Base-by-base conservation (phyloP, 2,888 invertebrate genomes). In the Sinohyriopsis cumingii region DNA sequence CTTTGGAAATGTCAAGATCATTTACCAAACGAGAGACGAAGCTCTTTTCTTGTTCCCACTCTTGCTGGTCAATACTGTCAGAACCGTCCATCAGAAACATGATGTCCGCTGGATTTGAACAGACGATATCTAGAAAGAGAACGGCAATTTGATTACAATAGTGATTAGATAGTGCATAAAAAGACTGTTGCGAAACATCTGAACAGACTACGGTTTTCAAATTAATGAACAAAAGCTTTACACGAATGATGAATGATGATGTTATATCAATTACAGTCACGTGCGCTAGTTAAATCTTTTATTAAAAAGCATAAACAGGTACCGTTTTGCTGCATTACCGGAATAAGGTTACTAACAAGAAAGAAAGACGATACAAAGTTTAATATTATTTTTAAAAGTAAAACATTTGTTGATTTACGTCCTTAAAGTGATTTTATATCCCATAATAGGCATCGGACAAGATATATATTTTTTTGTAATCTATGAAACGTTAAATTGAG, bases 41-140 rank as follows among this genome's bases (percentile, higher is more conserved):
- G 57, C 79, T 69, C 57, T 80, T 73, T 62, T 77, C 80, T 63
- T 74, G 77, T 63, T 72, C 71, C 86, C 86, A 86, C 67, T 85
- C 82, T 18, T 68, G 64, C 15, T 75, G 69, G 25, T 80, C 75
- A 33, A 86, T 85, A 63, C 83, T 84, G 76, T 84, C 81, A 5
- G 82, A 82, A n/a, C 84, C 86, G 67, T 86, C 84, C 24, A 86
- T 53, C 6, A 86, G 73, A 45, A 86, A 81, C 69, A 84, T 76
- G 18, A 86, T 78, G 66, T 86, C 86, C 0, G 83, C 86, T 2
- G 86, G 84, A 57, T 79, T 80, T 56, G 79, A 72, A 65, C 86
- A 86, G 63, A 79, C 77, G 28, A 84, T 63, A 18, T 72, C 86
- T 86, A 77, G 56, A 80, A 82, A n/a, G 20, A 45, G 59, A 54